phyloP scores from a whole-genome alignment of 2,888 invertebrate species.

The Copidosoma aretas region DNA sequence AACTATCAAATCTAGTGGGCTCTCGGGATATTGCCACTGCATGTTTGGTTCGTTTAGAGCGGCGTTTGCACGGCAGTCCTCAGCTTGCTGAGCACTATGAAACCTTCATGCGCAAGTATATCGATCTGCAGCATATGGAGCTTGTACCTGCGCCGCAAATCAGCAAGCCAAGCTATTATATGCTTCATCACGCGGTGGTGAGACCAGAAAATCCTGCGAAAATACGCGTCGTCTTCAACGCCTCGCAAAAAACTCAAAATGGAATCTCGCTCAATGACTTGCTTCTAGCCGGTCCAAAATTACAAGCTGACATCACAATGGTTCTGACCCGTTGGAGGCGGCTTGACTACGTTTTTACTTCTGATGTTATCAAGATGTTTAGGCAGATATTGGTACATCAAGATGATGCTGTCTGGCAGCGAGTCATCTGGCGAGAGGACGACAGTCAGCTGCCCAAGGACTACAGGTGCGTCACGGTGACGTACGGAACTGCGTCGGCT shows the following conservation, averaged over 20 bases:
- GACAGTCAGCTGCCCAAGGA: not conserved
- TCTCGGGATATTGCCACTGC: not conserved
- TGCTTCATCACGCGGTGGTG: conserved; percentile 4
- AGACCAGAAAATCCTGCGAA: not conserved
- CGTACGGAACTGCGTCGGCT: not conserved
- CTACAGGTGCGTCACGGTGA: not conserved
- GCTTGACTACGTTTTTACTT: not conserved
- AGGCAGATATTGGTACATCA: not conserved
- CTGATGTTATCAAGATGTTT: conserved; percentile 1
- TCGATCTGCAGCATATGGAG: conserved; percentile 1
- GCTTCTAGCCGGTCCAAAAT: not conserved
- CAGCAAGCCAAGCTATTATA: not conserved
- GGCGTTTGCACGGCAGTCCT: not conserved
- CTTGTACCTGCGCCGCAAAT: not conserved
- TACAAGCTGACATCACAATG: not conserved
- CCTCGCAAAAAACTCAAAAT: not conserved
- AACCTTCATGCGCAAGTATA: not conserved
- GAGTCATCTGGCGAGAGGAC: not conserved
- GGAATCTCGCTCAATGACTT: not conserved
- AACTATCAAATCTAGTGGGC: not conserved
- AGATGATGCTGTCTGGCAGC: not conserved
- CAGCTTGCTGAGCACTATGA: not conserved
- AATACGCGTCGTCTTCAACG: conserved; percentile 4
- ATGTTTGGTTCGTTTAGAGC: not conserved
- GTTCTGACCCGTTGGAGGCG: not conserved